phyloP scores from a whole-genome alignment of 1,140 invertebrate genomes.

The Drosophila eugracilis region DNA sequence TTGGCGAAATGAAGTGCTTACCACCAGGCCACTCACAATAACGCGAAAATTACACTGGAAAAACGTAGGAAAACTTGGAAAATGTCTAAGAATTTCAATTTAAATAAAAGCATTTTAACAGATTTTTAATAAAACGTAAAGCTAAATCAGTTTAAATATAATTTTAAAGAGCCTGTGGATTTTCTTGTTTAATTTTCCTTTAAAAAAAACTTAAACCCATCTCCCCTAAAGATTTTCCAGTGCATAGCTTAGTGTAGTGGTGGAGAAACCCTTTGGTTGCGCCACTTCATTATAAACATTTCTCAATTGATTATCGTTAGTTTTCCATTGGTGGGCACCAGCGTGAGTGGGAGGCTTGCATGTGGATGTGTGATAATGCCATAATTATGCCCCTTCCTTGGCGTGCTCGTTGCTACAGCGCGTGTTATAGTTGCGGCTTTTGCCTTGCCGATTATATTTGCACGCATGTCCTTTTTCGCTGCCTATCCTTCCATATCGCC shows the following conservation, averaged over 20 bases:
- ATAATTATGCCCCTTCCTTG: slow-evolving; percentile 77
- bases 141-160: too few species aligned
- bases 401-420: slow-evolving; percentile 52
- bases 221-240: background rate
- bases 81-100: background rate
- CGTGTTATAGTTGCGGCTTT: slow-evolving; percentile 67
- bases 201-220: too few species aligned
- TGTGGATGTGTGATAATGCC: slow-evolving; percentile 70
- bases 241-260: slow-evolving; percentile 7
- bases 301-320: slow-evolving; percentile 82
- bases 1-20: slow-evolving; percentile 71
- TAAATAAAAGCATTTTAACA: too few species aligned
- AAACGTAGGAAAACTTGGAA: background rate
- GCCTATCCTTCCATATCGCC: background rate
- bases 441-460: slow-evolving; percentile 64
- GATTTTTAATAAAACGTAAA: too few species aligned
- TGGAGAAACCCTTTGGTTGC: slow-evolving; percentile 54
- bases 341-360: slow-evolving; percentile 7
- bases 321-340: slow-evolving; percentile 20
- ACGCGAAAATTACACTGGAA: slow-evolving; percentile 5
- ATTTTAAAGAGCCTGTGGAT: too few species aligned
- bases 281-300: slow-evolving; percentile 82
- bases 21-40: slow-evolving; percentile 39
- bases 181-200: too few species aligned
- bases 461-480: slow-evolving; percentile 66